These are phyloP conservation scores for Balaenoptera acutorostrata DNA, from an alignment of 2,113 vertebrate genomes.

Conservation along the genomic window DNA sequence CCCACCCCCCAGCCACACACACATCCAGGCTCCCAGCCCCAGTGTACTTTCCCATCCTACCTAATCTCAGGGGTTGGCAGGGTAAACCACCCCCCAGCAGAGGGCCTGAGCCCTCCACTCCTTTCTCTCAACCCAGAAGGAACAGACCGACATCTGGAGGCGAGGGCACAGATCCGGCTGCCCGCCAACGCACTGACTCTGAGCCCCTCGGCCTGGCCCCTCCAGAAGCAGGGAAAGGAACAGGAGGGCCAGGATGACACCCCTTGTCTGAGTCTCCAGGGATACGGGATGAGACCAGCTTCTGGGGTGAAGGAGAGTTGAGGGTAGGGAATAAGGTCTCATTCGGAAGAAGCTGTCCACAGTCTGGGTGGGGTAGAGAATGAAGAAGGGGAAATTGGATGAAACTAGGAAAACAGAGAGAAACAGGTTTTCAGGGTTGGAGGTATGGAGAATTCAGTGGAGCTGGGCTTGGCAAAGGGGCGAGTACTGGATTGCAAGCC, in stretches of 20 bases:
- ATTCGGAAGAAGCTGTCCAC: background rate
- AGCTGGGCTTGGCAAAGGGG: background rate
- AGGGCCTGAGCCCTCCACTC: background rate
- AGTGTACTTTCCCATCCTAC: background rate
- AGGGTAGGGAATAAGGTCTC: background rate
- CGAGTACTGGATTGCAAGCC: background rate
- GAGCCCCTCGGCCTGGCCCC: background rate
- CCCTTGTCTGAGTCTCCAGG: background rate
- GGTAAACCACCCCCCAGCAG: background rate
- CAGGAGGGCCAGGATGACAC: background rate
- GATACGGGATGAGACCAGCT: background rate
- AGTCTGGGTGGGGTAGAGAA: background rate
- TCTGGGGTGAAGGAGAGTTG: background rate
- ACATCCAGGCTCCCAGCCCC: background rate
- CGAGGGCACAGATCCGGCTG: background rate
- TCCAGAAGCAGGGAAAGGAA: background rate
- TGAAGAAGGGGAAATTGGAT: background rate
- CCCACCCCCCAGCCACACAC: background rate
- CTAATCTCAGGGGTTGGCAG: background rate
- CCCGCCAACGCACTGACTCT: background rate
- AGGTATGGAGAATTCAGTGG: background rate
- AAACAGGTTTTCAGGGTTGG: background rate
- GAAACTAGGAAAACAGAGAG: background rate
- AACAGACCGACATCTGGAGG: background rate
- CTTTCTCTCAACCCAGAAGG: background rate